A percentile compares a stretch with the other conserved stretches of the same genome.
These are phyloP conservation scores for Diglossa brunneiventris DNA, from an alignment of 2,113 vertebrate genomes.

Conservation along the genomic window DNA sequence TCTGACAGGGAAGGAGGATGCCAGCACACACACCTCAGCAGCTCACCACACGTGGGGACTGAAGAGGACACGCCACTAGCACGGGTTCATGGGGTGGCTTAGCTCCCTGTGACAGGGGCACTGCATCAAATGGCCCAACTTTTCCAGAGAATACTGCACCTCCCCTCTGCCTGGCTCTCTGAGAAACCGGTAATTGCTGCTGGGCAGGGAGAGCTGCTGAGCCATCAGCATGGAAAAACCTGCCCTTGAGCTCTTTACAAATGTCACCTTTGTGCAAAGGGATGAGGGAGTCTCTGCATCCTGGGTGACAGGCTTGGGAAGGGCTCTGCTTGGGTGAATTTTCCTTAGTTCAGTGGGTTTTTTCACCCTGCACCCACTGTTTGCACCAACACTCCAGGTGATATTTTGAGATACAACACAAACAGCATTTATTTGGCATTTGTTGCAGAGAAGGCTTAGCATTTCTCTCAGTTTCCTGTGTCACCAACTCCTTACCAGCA, in stretches of 20 bases:
- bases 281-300: accelerated
- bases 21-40: neutral
- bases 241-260: neutral
- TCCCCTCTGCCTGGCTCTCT: neutral
- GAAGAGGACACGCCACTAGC: neutral
- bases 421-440: neutral
- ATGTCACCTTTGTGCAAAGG: neutral
- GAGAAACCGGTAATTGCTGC: neutral
- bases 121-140: neutral
- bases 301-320: neutral
- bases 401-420: neutral
- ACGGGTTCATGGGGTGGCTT: neutral
- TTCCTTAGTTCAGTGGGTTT: neutral
- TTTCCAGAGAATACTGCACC: neutral
- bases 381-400: neutral
- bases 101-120: neutral
- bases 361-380: neutral
- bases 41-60: accelerated
- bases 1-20: neutral
- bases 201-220: neutral
- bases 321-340: neutral
- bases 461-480: neutral
- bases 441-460: neutral
- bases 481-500: neutral
- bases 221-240: neutral